These are phyloP conservation scores for Drosophila kurseongensis DNA, from an alignment of 1,140 invertebrate genomes.

Conservation along the genomic window DNA sequence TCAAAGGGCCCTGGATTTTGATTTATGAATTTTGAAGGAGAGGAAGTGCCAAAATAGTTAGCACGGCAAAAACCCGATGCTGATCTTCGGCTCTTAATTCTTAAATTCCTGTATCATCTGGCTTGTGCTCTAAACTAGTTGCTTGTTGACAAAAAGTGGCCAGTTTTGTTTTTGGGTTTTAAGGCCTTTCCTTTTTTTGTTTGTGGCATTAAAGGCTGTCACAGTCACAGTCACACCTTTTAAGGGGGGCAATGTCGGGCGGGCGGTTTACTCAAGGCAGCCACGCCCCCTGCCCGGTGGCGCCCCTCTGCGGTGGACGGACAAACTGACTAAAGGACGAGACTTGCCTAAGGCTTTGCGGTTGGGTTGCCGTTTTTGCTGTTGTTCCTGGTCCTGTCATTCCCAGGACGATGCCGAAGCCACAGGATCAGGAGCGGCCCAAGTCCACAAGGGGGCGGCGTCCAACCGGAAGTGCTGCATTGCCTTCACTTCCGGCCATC, in stretches of 20 bases:
- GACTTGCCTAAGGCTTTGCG: conserved; percentile 46
- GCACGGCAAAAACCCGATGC: neutral
- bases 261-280: conserved; percentile 5
- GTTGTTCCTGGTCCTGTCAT: conserved; percentile 30
- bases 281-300: conserved; percentile 7
- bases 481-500: conserved; percentile 48
- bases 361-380: conserved; percentile 15
- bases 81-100: neutral
- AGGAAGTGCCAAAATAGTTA: conserved; percentile 3
- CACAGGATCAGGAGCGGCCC: conserved; percentile 9
- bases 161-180: conserved; percentile 9
- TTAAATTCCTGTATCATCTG: conserved; percentile 14
- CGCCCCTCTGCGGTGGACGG: conserved; percentile 17
- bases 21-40: neutral
- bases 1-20: neutral
- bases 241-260: neutral
- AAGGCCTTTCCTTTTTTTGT: conserved; percentile 3
- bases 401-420: conserved; percentile 13
- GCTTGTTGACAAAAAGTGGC: neutral
- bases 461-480: conserved; percentile 55
- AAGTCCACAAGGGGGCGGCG: conserved; percentile 7
- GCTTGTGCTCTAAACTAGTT: conserved; percentile 11
- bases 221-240: conserved; percentile 11
- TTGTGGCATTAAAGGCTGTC: conserved; percentile 22
- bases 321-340: neutral